Conservation (phyloP, 1,140 invertebrate genomes). For the Aradophagus sp. region DNA sequence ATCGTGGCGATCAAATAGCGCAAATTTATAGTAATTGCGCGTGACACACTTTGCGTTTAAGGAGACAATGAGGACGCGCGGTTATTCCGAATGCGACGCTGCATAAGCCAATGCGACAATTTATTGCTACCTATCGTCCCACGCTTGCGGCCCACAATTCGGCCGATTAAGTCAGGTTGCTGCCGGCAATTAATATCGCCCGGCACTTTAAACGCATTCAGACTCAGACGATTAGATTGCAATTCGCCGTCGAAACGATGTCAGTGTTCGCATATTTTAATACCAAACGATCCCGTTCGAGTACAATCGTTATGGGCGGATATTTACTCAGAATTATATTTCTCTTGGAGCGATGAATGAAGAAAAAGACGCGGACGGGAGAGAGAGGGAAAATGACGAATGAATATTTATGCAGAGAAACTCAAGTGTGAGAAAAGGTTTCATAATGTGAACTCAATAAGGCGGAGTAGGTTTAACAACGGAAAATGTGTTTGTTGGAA, state of each 20-base stretch:
- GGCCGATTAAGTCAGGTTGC: conserved; percentile 51
- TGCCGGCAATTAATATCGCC: conserved; percentile 49
- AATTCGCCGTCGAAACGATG: conserved; percentile 19
- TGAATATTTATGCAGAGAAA: conserved; percentile 33
- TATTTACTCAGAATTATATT: conserved; percentile 28
- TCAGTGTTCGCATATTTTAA: conserved; percentile 46
- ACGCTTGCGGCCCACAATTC: conserved; percentile 52
- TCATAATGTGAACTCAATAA: not conserved
- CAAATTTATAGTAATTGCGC: conserved; percentile 39
- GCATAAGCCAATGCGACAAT: conserved; percentile 49
- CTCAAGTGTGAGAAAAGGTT: conserved; percentile 21
- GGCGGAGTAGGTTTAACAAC: too few relatives aligned
- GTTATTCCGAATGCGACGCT: conserved; percentile 34
- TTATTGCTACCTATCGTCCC: conserved; percentile 56
- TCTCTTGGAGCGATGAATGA: conserved; percentile 1
- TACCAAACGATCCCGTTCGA: conserved; percentile 8
- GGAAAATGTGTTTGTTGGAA: too few relatives aligned
- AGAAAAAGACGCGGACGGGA: not conserved
- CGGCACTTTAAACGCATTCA: conserved; percentile 34
- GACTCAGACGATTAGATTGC: conserved; percentile 41
- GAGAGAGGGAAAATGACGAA: not conserved
- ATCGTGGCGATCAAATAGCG: conserved; percentile 25
- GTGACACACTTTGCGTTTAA: conserved; percentile 52
- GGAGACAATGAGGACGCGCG: conserved; percentile 53
- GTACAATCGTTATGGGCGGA: conserved; percentile 13